Conservation (phyloP, 2,797 vertebrate species). For the Perodicticus potto region DNA sequence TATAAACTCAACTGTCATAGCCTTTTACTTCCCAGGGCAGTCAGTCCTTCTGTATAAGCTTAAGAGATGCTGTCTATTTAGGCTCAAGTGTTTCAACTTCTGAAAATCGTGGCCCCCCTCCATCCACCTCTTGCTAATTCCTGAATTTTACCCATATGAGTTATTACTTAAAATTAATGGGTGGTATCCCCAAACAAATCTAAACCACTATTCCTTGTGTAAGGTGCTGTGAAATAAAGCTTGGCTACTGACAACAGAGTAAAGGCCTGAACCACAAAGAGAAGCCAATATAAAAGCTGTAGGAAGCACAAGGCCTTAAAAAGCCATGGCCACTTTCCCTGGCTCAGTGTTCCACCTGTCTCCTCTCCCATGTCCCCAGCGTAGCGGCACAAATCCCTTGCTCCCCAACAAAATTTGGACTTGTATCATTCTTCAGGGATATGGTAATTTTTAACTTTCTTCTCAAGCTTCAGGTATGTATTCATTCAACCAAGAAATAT, state of each 20-base stretch:
- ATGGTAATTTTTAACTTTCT: not conserved
- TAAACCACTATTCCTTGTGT: not conserved
- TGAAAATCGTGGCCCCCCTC: not conserved
- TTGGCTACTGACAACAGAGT: not conserved
- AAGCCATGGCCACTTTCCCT: not conserved
- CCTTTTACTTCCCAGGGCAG: not conserved
- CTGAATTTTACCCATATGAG: not conserved
- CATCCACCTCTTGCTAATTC: not conserved
- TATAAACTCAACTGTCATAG: not conserved
- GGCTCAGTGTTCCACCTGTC: not conserved
- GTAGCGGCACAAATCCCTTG: not conserved
- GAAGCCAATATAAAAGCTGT: not conserved
- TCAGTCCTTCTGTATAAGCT: not conserved
- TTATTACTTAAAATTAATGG: constrained; percentile 36
- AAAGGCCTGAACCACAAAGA: not conserved
- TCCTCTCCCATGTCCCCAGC: not conserved
- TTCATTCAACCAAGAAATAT: constrained; percentile 25
- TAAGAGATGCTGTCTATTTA: not conserved
- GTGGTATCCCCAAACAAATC: not conserved
- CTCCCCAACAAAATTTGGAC: not conserved
- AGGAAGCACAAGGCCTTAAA: not conserved
- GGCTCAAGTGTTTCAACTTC: not conserved
- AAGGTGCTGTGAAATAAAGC: not conserved
- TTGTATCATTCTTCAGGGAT: not conserved
- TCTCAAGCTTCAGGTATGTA: not conserved